Percentiles rank a stretch among this genome's conserved stretches.
Conservation (phyloP, 2,888 invertebrate species). For the Blomia tropicalis region DNA sequence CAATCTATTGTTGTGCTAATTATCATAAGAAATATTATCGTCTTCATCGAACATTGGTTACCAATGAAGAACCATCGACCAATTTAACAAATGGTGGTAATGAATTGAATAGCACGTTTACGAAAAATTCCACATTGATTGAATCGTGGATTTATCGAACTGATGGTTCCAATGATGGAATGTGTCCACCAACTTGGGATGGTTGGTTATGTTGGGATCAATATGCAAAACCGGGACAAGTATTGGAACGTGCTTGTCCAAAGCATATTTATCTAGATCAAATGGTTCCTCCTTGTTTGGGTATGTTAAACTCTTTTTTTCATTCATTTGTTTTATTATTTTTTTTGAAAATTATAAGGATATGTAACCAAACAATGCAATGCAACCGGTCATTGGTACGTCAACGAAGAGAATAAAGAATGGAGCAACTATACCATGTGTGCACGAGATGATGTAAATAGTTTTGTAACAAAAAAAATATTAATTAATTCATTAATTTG, state of each 20-base stretch:
- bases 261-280: constrained; percentile 28
- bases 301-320: constrained; percentile 23
- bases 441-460: constrained; percentile 29
- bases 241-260: constrained; percentile 24
- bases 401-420: constrained; percentile 26
- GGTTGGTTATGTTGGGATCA: constrained; percentile 30
- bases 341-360: no score
- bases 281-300: constrained; percentile 28
- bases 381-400: constrained; percentile 28
- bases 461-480: neutral
- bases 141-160: neutral
- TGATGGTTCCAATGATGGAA: neutral
- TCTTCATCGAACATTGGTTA: neutral
- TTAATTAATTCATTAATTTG: neutral
- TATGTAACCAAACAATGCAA: constrained; percentile 29
- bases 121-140: neutral
- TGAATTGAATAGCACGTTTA: no score
- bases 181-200: constrained; percentile 30
- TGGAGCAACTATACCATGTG: constrained; percentile 30
- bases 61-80: neutral
- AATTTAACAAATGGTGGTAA: neutral
- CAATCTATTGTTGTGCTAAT: constrained; percentile 7
- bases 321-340: no score
- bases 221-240: constrained; percentile 23
- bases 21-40: constrained; percentile 1